Evolutionary conservation across 2,797 vertebrate genomes (phyloP).

Genomic region (Cryptoprocta ferox): DNA sequence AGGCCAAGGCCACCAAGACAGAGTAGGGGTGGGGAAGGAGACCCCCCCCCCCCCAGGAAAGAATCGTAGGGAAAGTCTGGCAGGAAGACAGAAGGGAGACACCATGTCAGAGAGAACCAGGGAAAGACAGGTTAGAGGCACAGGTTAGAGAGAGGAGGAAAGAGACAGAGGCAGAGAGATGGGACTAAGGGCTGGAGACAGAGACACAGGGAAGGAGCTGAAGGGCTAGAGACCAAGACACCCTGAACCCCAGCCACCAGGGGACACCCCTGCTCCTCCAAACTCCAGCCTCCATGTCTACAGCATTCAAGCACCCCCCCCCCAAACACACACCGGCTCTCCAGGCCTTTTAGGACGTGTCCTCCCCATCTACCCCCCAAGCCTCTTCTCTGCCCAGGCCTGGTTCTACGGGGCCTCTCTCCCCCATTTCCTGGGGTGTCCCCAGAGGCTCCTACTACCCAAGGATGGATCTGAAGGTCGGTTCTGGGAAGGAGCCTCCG

Average conservation of each 20-base stretch:
- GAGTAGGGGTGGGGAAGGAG: too few species aligned
- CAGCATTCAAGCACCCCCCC: fast-evolving
- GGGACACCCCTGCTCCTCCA: not conserved
- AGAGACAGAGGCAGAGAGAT: not conserved
- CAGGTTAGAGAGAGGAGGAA: not conserved
- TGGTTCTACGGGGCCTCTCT: fast-evolving
- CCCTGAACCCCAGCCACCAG: not conserved
- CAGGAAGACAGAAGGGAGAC: not conserved
- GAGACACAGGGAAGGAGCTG: not conserved
- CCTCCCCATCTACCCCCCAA: not conserved
- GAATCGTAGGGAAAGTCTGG: not conserved
- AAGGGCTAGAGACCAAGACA: not conserved
- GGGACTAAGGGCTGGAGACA: fast-evolving
- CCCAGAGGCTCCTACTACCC: not conserved
- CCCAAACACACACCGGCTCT: too few species aligned
- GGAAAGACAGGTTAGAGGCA: not conserved
- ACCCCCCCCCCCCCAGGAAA: not conserved
- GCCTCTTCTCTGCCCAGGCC: not conserved
- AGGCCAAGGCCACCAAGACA: too few species aligned
- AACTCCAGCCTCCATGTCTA: not conserved
- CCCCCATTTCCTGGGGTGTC: not conserved
- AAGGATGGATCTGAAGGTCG: not conserved
- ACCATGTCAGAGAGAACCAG: not conserved
- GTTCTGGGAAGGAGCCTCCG: not conserved
- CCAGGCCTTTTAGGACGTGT: not conserved